A percentile compares a stretch with the other conserved stretches of the same genome.
Evolutionary conservation across 1,140 invertebrate species (phyloP).

Genomic region (Uloborus diversus): DNA sequence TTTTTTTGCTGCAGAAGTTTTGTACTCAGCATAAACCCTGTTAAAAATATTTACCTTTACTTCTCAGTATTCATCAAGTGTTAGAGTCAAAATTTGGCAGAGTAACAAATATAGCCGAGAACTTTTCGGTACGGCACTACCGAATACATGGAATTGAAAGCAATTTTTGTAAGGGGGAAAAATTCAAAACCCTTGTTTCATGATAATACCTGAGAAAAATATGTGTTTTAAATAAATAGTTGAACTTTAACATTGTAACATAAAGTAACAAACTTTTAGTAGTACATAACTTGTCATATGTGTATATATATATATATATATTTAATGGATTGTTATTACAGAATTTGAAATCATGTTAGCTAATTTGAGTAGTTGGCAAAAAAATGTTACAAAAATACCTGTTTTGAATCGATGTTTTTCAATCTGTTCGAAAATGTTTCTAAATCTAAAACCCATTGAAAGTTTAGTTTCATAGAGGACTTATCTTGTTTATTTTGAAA

Average conservation of each 20-base stretch:
- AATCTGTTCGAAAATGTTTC: slow-evolving; percentile 11
- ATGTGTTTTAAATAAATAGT: background rate
- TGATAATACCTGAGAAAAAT: background rate
- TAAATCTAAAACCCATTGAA: slow-evolving; percentile 17
- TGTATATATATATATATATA: too few species aligned
- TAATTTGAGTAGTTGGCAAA: background rate
- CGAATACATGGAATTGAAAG: too few species aligned
- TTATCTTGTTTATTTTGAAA: slow-evolving; percentile 32
- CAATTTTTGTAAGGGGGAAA: too few species aligned
- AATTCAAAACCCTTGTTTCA: too few species aligned
- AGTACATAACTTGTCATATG: background rate
- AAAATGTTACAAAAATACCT: background rate
- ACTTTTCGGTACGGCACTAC: too few species aligned
- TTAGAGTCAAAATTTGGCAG: too few species aligned
- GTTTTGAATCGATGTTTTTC: slow-evolving; percentile 19
- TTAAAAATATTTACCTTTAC: too few species aligned
- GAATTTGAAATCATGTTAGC: background rate
- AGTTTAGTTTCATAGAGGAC: background rate
- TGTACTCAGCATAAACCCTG: too few species aligned
- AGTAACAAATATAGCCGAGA: too few species aligned
- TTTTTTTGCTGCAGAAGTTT: too few species aligned
- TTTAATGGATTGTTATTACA: background rate
- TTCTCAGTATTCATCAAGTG: too few species aligned
- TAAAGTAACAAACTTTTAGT: background rate
- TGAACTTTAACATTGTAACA: background rate